These are phyloP conservation scores for Akabosia matsudoensis DNA, from an alignment of 1,140 invertebrate species.

Conservation along the genomic window DNA sequence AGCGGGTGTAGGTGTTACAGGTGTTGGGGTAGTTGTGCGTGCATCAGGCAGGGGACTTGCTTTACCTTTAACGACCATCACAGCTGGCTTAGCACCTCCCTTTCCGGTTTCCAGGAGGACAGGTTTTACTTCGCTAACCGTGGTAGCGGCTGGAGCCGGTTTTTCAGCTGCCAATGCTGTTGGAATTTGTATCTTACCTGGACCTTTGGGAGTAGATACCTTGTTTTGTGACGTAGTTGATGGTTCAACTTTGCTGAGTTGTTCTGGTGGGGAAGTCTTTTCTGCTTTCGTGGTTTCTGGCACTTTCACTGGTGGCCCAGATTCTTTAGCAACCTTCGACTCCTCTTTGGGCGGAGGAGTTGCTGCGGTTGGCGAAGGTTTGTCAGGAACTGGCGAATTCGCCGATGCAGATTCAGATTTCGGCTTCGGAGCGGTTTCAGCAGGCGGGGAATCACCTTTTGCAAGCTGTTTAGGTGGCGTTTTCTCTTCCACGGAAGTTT, in stretches of 20 bases:
- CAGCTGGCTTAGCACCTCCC: constrained; percentile 37
- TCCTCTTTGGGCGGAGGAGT: neutral
- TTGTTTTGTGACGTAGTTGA: neutral
- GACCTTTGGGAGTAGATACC: neutral
- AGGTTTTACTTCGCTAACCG: constrained; percentile 37
- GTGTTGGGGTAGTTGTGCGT: neutral
- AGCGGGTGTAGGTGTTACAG: constrained; percentile 14
- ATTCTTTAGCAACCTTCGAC: constrained; percentile 3
- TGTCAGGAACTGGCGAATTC: constrained; percentile 4
- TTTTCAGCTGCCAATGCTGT: neutral
- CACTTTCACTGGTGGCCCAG: neutral
- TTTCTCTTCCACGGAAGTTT: neutral
- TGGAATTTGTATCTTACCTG: neutral
- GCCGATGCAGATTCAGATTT: neutral
- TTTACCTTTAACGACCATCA: constrained; percentile 43
- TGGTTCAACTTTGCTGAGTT: neutral
- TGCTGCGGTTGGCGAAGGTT: neutral
- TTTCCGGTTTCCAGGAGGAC: constrained; percentile 44
- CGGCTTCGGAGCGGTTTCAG: neutral
- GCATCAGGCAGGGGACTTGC: constrained; percentile 32
- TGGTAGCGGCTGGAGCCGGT: neutral
- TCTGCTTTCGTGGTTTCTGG: neutral
- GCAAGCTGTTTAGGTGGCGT: neutral
- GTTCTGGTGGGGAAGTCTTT: neutral
- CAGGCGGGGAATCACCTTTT: constrained; percentile 10